phyloP scores from a whole-genome alignment of 30 jellyfish, hydroid and myxozoan species.

The Clytia hemisphaerica region DNA sequence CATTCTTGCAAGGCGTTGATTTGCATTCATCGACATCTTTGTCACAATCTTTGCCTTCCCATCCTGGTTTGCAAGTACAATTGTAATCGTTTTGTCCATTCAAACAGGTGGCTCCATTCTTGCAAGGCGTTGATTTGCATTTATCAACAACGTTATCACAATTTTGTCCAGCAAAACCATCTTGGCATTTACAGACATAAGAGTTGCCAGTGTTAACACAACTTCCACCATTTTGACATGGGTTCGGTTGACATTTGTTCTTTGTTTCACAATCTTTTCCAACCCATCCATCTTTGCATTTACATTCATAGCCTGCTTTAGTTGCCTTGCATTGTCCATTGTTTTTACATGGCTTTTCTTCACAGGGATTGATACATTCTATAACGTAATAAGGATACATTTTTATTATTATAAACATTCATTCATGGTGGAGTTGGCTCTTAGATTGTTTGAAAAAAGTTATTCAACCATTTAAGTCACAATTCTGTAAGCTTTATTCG shows the following conservation, averaged over 20 bases:
- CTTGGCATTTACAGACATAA: slow-evolving; percentile 30
- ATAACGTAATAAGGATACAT: too few species aligned
- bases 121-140: slow-evolving; percentile 41
- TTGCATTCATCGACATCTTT: slow-evolving; percentile 42
- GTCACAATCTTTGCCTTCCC: slow-evolving; percentile 37
- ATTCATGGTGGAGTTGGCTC: too few species aligned
- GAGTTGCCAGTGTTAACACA: slow-evolving; percentile 33
- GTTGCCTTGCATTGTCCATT: slow-evolving; percentile 39
- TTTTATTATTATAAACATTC: too few species aligned
- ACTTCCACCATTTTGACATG: slow-evolving; percentile 37
- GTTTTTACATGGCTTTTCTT: slow-evolving; percentile 34
- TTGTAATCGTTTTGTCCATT: slow-evolving; percentile 35
- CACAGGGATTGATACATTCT: too few species aligned
- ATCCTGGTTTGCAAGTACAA: slow-evolving; percentile 42
- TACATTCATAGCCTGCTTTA: slow-evolving; percentile 17
- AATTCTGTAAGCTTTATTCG: too few species aligned
- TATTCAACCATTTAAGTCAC: too few species aligned
- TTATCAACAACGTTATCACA: slow-evolving; percentile 38
- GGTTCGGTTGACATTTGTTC: slow-evolving; percentile 30
- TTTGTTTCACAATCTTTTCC: slow-evolving; percentile 27
- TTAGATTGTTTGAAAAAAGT: too few species aligned
- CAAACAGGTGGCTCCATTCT: slow-evolving; percentile 42
- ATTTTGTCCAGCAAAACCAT: slow-evolving; percentile 37
- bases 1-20: slow-evolving; percentile 35
- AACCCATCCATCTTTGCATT: slow-evolving; percentile 22